A percentile compares a stretch with the other conserved stretches of the same genome.
These are phyloP conservation scores for Seira ritae DNA, from an alignment of 2,888 invertebrate genomes.

Conservation along the genomic window DNA sequence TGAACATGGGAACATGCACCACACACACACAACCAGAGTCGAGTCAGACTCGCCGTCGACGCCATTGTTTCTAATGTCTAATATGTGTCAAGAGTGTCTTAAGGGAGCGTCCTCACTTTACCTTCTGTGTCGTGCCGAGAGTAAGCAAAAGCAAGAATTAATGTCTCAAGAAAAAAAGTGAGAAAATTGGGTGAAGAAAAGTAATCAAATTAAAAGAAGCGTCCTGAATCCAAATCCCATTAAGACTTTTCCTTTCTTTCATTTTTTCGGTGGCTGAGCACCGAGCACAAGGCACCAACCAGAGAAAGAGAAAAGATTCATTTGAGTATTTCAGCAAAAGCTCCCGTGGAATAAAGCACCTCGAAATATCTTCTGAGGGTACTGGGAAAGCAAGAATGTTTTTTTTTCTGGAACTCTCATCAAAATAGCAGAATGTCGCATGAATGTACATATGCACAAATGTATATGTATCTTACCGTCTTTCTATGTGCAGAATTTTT, in stretches of 20 bases:
- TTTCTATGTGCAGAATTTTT: not conserved
- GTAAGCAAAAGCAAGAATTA: constrained; percentile 13
- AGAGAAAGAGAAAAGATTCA: not conserved
- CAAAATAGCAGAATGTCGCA: not conserved
- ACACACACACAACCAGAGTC: constrained; percentile 23
- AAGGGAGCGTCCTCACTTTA: constrained; percentile 24
- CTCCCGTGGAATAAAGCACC: no score
- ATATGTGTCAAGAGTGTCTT: constrained; percentile 49
- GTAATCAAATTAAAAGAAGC: constrained; percentile 64
- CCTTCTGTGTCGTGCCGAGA: not conserved
- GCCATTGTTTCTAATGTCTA: constrained; percentile 33
- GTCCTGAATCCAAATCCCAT: constrained; percentile 58
- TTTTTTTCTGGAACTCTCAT: not conserved
- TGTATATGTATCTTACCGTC: no score
- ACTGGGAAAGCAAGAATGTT: not conserved
- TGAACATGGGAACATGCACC: not conserved
- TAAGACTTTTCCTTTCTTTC: constrained; percentile 54
- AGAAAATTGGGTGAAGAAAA: constrained; percentile 61
- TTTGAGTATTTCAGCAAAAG: not conserved
- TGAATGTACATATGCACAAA: not conserved
- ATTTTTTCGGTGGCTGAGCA: constrained; percentile 32
- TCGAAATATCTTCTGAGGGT: no score
- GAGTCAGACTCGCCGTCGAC: constrained; percentile 1
- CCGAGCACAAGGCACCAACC: constrained; percentile 12
- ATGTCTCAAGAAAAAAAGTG: constrained; percentile 25